These are phyloP conservation scores for Sebastolobus alascanus DNA, from an alignment of 2,797 vertebrate species.

Conservation along the genomic window DNA sequence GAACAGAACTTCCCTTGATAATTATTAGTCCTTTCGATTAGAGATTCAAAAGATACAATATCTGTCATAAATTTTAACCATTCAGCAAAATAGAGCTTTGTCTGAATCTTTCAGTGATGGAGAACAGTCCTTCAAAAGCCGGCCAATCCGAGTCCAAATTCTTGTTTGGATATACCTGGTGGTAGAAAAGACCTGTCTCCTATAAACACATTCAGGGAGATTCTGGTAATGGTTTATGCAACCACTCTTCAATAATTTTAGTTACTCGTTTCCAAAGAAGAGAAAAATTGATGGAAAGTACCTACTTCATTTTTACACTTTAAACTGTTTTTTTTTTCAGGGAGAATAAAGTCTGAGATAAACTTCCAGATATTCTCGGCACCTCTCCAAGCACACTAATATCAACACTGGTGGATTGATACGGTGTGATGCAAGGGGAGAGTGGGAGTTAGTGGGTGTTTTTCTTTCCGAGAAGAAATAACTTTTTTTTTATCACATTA, in stretches of 20 bases:
- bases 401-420: not conserved
- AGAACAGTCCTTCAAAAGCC: not conserved
- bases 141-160: not conserved
- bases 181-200: not conserved
- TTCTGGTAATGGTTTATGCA: not conserved
- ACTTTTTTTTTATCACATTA: not conserved
- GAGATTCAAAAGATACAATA: not conserved
- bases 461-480: not conserved
- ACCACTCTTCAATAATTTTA: not conserved
- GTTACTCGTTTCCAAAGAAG: not conserved
- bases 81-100: not conserved
- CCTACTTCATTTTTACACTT: too few relatives aligned
- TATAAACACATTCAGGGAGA: not conserved
- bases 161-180: not conserved
- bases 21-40: not conserved
- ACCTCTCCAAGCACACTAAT: not conserved
- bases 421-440: not conserved
- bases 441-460: slow-evolving; percentile 5
- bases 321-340: not conserved
- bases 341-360: not conserved
- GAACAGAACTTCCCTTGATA: not conserved
- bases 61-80: not conserved
- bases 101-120: not conserved
- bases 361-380: not conserved
- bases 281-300: not conserved